These are phyloP conservation scores for Anguilla rostrata DNA, from an alignment of 2,113 vertebrate genomes.

Conservation along the genomic window DNA sequence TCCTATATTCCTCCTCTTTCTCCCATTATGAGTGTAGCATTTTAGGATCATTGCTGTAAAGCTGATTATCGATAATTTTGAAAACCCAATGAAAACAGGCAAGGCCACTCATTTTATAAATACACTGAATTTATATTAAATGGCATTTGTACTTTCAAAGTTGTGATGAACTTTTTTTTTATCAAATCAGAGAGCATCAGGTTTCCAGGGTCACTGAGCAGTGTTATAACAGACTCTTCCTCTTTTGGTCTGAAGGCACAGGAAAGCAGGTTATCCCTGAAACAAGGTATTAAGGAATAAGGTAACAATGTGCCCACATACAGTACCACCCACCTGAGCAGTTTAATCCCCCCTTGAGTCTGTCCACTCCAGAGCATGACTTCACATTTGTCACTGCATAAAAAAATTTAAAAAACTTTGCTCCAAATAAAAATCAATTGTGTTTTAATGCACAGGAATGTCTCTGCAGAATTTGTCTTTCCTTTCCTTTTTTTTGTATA, in stretches of 20 bases:
- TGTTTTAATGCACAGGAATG: background rate
- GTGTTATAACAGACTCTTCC: background rate
- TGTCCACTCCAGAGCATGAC: background rate
- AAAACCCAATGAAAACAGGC: background rate
- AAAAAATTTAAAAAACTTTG: background rate
- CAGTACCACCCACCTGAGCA: background rate
- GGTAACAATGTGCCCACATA: background rate
- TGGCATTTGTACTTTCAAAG: background rate
- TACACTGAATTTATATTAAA: background rate
- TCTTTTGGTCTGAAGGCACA: background rate
- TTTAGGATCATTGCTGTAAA: background rate
- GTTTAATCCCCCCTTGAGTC: too few relatives aligned
- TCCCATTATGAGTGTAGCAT: background rate
- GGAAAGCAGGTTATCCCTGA: background rate
- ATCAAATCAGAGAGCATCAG: background rate
- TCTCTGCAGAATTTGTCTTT: background rate
- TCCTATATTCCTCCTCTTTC: background rate
- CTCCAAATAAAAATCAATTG: background rate
- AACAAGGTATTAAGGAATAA: background rate
- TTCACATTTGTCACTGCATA: background rate
- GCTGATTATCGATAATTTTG: background rate
- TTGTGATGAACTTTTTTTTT: background rate
- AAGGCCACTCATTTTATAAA: background rate
- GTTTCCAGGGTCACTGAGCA: background rate
- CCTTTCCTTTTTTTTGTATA: too few relatives aligned